phyloP scores from a whole-genome alignment of 2,797 vertebrate species.

The Phrynocephalus guinanensis region DNA sequence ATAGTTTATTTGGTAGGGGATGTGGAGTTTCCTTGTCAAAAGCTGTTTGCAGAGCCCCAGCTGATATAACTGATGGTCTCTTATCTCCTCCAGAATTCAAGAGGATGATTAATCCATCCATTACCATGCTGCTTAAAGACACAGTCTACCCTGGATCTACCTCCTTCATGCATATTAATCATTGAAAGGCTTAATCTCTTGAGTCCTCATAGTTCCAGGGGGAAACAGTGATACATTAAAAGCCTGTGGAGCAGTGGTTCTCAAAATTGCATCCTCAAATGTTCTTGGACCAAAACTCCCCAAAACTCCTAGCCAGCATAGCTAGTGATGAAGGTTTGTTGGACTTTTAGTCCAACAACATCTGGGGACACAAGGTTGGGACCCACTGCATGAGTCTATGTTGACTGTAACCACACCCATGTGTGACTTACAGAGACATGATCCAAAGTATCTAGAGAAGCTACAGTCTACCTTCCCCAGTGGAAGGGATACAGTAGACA shows the following conservation, averaged over 20 bases:
- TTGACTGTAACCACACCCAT: no score
- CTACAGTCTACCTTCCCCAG: no score
- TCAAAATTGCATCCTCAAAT: background rate
- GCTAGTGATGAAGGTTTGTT: no score
- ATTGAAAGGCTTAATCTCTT: conserved; percentile 10
- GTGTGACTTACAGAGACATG: no score
- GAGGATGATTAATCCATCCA: background rate
- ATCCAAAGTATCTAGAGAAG: no score
- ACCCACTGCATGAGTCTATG: no score
- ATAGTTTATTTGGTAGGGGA: background rate
- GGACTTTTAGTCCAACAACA: no score
- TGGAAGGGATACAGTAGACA: no score
- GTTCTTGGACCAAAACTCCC: no score
- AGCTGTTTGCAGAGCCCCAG: background rate
- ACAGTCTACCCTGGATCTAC: background rate
- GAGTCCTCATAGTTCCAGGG: background rate
- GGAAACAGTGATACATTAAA: background rate
- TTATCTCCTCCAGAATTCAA: background rate
- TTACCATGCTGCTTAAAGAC: background rate
- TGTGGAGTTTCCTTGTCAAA: background rate
- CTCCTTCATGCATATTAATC: background rate
- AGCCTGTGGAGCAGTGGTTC: background rate
- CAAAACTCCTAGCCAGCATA: background rate
- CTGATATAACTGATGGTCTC: background rate
- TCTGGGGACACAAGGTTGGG: no score